These are phyloP conservation scores for Aphidius ervi DNA, from an alignment of 1,140 invertebrate species.

Conservation along the genomic window DNA sequence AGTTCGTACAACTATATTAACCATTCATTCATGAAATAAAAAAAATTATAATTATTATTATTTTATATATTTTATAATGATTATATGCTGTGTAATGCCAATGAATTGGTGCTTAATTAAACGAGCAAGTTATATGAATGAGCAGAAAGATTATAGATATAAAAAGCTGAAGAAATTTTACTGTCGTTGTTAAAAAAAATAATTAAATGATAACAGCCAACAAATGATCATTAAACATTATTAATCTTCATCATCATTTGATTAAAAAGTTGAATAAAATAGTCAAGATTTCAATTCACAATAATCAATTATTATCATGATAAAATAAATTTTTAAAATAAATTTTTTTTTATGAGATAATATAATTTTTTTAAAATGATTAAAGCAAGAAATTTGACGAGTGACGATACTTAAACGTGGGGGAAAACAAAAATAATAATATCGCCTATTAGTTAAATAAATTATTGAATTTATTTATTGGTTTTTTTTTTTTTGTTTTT, in stretches of 20 bases:
- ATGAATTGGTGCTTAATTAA: slow-evolving; percentile 10
- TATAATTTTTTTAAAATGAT: not conserved
- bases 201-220: too few species aligned
- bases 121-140: too few species aligned
- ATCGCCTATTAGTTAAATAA: slow-evolving; percentile 20
- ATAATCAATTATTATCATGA: too few species aligned
- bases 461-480: slow-evolving; percentile 8
- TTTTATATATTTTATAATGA: not conserved
- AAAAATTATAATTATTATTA: not conserved
- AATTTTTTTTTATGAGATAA: not conserved
- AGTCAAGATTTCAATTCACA: too few species aligned
- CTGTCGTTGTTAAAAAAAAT: too few species aligned
- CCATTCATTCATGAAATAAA: slow-evolving; percentile 4
- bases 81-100: not conserved
- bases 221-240: too few species aligned
- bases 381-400: slow-evolving; percentile 1
- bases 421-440: slow-evolving; percentile 9
- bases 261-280: too few species aligned
- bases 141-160: too few species aligned
- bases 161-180: too few species aligned
- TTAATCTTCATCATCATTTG: too few species aligned
- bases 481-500: slow-evolving; percentile 5
- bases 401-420: slow-evolving; percentile 12
- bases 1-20: slow-evolving; percentile 12
- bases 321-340: not conserved